Evolutionary conservation across 2,113 vertebrate genomes (phyloP), one percentile per base, ranked within the genome.

Genomic region (Megaptera novaeangliae): DNA sequence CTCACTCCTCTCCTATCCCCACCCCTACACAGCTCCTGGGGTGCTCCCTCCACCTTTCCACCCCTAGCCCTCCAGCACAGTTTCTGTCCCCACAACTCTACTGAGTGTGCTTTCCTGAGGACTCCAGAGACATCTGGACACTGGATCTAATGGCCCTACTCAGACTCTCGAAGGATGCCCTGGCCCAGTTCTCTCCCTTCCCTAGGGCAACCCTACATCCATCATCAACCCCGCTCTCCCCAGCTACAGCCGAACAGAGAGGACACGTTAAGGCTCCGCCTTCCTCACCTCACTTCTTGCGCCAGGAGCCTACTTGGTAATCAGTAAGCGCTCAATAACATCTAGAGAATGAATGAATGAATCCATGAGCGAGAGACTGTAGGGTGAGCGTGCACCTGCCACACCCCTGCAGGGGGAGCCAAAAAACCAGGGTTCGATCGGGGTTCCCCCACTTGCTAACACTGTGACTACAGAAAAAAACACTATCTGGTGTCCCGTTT

Each of bases 281-380:
- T 18, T 23, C 64, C 20, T 18, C 57, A 36, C 31, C 41, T 34
- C 27, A 14, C 14, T 52, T 31, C 57, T 9, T 0, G 23, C 46
- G 6, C 75, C 34, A 0, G 46, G 8, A 0, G 8, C 6, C 8
- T 0, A 0, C 57, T 25, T 39, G 25, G 31, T 31, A 2, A 7
- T 74, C 15, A 31, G 1, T 0, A 15, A 23, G 66, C 27, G 14
- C 64, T n/a, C 20, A 5, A 39, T n/a, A 18, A 41, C 1, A 8
- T 59, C 4, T 13, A 44, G 55, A 49, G 87, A 25, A 31, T 25
- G 9, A 36, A 68, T 14, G 31, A 59, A 27, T 9, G 21, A 74
- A 1, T 29, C n/a, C 61, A 31, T 3, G 5, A 29, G 20, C 3
- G 23, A 18, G 61, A 21, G 80, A 36, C 17, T 8, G 0, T 14